phyloP scores from a whole-genome alignment of 2,888 invertebrate genomes.

The Encarsia formosa region DNA sequence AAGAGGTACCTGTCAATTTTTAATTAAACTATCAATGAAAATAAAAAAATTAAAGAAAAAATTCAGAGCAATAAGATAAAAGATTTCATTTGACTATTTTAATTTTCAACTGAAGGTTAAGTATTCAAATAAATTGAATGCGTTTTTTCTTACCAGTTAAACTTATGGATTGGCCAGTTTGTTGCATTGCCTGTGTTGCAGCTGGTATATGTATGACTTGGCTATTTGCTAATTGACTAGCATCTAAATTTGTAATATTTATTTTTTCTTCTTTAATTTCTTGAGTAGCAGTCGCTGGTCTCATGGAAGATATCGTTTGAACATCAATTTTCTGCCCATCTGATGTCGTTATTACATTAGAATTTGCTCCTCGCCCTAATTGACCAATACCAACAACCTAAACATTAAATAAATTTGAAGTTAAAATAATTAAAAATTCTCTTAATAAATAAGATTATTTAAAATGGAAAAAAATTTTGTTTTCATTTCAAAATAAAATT shows the following conservation, averaged over 20 bases:
- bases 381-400: slow-evolving; percentile 46
- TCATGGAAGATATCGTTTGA: slow-evolving; percentile 42
- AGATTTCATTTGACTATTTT: too few relatives aligned
- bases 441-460: too few relatives aligned
- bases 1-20: too few relatives aligned
- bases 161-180: slow-evolving; percentile 61
- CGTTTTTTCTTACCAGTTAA: slow-evolving; percentile 60
- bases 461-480: too few relatives aligned
- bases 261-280: slow-evolving; percentile 40
- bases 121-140: too few relatives aligned
- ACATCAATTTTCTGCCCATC: slow-evolving; percentile 50
- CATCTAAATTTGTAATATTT: slow-evolving; percentile 48
- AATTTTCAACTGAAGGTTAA: too few relatives aligned
- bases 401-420: neutral
- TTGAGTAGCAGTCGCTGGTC: slow-evolving; percentile 38
- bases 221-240: slow-evolving; percentile 45
- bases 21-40: too few relatives aligned
- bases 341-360: slow-evolving; percentile 46
- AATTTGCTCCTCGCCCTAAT: slow-evolving; percentile 36
- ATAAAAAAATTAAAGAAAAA: too few relatives aligned
- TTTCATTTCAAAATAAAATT: too few relatives aligned
- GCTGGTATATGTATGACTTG: slow-evolving; percentile 50
- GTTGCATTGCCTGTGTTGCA: slow-evolving; percentile 37
- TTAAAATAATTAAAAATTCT: slow-evolving; percentile 3
- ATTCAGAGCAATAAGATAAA: too few relatives aligned